Evolutionary conservation across 2,797 vertebrate genomes (phyloP), one percentile per base, ranked within the genome.

Genomic region (Benthosema pterotum): DNA sequence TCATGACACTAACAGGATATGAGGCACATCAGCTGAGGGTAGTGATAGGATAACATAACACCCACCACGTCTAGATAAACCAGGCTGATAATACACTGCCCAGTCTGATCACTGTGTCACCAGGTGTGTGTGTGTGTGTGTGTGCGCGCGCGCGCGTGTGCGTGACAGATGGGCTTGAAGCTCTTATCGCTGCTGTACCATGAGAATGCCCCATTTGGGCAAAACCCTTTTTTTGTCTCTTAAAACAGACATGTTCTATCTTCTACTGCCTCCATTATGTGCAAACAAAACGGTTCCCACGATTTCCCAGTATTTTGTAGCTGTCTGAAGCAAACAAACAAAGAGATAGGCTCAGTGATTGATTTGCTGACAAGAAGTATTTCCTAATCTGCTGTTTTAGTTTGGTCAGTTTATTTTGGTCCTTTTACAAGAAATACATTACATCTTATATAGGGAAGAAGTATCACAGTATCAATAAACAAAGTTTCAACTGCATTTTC

Each of bases 51-150:
- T 38, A 48, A 46, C 42, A 28, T 52, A 53, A 54, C 25, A 45
- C 67, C 72, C 69, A 72, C 51, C 62, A 71, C 57, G 22, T 62
- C 28, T 17, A 38, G 56, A 80, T 84, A 72, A 85, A 62, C 38
- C 57, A 48, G 19, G 11, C 61, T 65, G 60, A 77, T 79, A 79
- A 79, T 57, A 59, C 42, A 13, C 67, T 3, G 58, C 65, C 63
- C 82, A 74, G 85, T 80, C 73, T 79, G 53, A 69, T 74, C 52
- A 69, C 63, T 58, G 67, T 77, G 68, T 78, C 72, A 80, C 65
- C 63, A 11, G 45, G 32, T 48, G 70, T 45, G 19, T 11, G 3
- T 42, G 47, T 7, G 43, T 25, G 53, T 43, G 53, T 57, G 28
- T 46, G 18, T 28, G 18, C 11, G 38, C 45, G 28, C 9, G 28